phyloP scores from a whole-genome alignment of 2,113 vertebrate species.

The Ardeotis arabs region DNA sequence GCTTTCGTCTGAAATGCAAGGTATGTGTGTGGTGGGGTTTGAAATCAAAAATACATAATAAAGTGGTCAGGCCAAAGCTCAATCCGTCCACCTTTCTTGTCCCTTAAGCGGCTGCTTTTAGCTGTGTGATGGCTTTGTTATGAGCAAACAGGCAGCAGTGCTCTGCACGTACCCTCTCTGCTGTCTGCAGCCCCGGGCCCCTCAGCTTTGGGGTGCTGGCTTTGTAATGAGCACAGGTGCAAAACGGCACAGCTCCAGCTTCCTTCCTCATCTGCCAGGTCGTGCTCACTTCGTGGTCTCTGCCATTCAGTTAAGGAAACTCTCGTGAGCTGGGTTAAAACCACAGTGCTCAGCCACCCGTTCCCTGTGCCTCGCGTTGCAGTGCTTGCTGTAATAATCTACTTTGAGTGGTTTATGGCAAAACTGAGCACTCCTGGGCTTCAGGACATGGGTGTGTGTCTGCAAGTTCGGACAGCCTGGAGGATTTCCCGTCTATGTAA shows the following conservation, averaged over 20 bases:
- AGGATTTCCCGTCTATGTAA: accelerated
- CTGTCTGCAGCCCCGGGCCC: background rate
- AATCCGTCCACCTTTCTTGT: accelerated
- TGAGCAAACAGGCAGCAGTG: background rate
- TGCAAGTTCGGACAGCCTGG: no score
- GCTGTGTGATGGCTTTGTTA: accelerated
- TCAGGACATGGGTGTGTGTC: background rate
- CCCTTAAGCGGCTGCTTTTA: background rate
- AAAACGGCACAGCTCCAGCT: background rate
- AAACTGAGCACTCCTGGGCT: background rate
- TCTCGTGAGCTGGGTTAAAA: background rate
- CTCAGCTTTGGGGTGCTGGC: background rate
- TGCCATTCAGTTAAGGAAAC: background rate
- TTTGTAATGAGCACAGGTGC: background rate
- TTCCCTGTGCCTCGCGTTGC: background rate
- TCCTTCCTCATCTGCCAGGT: background rate
- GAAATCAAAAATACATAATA: background rate
- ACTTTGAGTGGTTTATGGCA: background rate
- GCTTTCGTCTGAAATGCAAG: background rate
- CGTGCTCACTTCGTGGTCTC: background rate
- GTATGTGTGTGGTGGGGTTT: background rate
- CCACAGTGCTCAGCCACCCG: background rate
- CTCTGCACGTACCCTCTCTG: background rate
- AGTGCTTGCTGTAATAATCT: background rate
- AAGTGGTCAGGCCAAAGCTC: background rate